Conservation (phyloP, 2,888 invertebrate species). For the Therioaphis trifolii region DNA sequence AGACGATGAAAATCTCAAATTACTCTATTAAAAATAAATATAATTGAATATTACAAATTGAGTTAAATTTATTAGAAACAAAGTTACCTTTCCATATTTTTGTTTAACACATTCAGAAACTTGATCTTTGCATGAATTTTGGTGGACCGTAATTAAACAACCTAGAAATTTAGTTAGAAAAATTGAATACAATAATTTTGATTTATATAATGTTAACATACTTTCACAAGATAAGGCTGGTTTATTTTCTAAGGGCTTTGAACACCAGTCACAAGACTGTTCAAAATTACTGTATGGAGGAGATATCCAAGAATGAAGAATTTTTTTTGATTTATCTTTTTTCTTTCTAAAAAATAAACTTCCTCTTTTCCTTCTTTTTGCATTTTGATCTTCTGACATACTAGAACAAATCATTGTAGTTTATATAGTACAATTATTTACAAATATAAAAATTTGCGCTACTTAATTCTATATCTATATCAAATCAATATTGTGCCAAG, state of each 20-base stretch:
- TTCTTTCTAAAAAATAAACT: conserved; percentile 93
- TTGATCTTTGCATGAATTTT: conserved; percentile 89
- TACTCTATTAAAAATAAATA: conserved; percentile 45
- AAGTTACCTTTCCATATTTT: conserved; percentile 70
- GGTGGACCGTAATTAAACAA: conserved; percentile 88
- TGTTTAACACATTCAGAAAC: conserved; percentile 84
- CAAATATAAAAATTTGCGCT: neutral
- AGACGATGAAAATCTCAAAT: conserved; percentile 60
- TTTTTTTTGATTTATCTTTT: conserved; percentile 83
- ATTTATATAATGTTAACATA: conserved; percentile 70
- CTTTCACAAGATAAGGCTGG: conserved; percentile 87
- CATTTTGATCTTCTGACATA: conserved; percentile 76
- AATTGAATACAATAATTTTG: neutral
- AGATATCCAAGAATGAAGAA: conserved; percentile 80
- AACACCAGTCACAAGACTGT: conserved; percentile 82
- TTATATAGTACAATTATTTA: neutral
- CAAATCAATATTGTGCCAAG: conserved; percentile 46
- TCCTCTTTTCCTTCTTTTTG: conserved; percentile 87
- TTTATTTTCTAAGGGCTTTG: conserved; percentile 81
- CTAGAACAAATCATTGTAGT: conserved; percentile 1
- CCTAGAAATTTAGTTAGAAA: conserved; percentile 71
- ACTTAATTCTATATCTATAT: conserved; percentile 1
- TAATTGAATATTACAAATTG: conserved; percentile 7
- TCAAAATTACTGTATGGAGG: conserved; percentile 75
- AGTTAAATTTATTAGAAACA: neutral